A percentile compares a stretch with the other conserved stretches of the same genome.
Evolutionary conservation across 2,888 invertebrate genomes (phyloP).

Genomic region (Gisinianus flammeolus): DNA sequence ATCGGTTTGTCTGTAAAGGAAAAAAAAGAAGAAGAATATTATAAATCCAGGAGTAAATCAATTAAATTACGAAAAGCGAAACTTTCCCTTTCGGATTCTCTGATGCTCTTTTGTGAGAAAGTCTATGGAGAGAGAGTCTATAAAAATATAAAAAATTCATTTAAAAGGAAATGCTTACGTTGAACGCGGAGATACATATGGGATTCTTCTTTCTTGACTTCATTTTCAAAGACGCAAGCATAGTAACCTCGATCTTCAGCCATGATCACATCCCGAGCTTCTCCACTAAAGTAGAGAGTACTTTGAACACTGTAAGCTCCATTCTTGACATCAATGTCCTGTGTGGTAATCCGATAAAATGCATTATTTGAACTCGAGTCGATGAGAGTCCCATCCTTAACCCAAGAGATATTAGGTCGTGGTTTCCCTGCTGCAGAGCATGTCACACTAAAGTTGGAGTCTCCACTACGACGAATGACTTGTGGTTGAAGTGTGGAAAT

Average conservation of each 20-base stretch:
- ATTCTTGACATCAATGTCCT: constrained; percentile 77
- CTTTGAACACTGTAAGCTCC: constrained; percentile 83
- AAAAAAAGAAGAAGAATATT: constrained; percentile 13
- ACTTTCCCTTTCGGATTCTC: background rate
- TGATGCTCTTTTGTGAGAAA: no score
- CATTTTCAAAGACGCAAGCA: constrained; percentile 86
- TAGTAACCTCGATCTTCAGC: constrained; percentile 85
- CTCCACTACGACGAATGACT: constrained; percentile 76
- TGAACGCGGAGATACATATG: constrained; percentile 90
- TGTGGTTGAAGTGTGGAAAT: constrained; percentile 81
- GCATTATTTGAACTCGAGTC: constrained; percentile 69
- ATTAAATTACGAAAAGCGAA: background rate
- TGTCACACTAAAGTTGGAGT: constrained; percentile 77
- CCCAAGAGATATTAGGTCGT: constrained; percentile 81
- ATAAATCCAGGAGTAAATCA: background rate
- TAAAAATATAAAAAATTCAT: constrained; percentile 12
- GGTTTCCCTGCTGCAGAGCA: constrained; percentile 91
- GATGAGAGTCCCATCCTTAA: constrained; percentile 82
- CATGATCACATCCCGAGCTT: constrained; percentile 66
- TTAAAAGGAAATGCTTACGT: constrained; percentile 68
- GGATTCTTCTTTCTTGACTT: constrained; percentile 84
- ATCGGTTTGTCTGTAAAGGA: constrained; percentile 77
- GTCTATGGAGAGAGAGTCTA: no score
- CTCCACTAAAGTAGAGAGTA: constrained; percentile 79
- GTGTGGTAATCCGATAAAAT: constrained; percentile 81